These are phyloP conservation scores for Cyaniris semiargus DNA, from an alignment of 2,888 invertebrate species.

Conservation along the genomic window DNA sequence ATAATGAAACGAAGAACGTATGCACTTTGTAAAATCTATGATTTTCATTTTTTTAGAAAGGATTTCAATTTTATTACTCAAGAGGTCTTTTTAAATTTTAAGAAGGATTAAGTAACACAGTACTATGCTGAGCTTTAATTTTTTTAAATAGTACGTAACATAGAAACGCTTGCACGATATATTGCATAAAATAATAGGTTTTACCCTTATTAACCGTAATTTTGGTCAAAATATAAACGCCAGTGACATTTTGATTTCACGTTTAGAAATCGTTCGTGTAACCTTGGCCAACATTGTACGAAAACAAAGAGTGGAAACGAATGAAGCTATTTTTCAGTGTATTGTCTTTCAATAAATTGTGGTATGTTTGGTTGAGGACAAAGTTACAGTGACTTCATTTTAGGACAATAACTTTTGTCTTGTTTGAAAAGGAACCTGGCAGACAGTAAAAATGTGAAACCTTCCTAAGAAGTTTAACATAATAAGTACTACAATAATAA, in stretches of 20 bases:
- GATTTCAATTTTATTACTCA: too few species aligned
- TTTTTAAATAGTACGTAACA: not conserved
- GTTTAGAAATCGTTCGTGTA: slow-evolving; percentile 12
- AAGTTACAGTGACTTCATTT: not conserved
- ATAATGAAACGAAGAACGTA: too few species aligned
- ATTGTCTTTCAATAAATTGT: not conserved
- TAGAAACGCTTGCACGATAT: not conserved
- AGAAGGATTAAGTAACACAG: not conserved
- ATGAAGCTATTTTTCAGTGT: slow-evolving; percentile 8
- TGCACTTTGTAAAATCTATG: too few species aligned
- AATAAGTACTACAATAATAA: too few species aligned
- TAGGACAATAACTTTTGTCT: too few species aligned
- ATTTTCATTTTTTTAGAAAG: too few species aligned
- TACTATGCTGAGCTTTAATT: not conserved
- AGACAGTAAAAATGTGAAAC: too few species aligned
- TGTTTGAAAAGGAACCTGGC: too few species aligned
- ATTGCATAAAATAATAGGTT: slow-evolving; percentile 1
- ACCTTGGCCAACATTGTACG: not conserved
- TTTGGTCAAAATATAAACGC: slow-evolving; percentile 7
- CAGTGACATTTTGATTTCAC: slow-evolving; percentile 16
- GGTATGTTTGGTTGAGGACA: not conserved
- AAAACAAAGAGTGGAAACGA: not conserved
- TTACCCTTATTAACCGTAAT: not conserved
- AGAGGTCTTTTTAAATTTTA: too few species aligned
- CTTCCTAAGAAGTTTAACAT: too few species aligned